Percentiles rank a stretch among this genome's conserved stretches.
These are phyloP conservation scores for Phasianus colchicus DNA, from an alignment of 2,113 vertebrate genomes.

Conservation along the genomic window DNA sequence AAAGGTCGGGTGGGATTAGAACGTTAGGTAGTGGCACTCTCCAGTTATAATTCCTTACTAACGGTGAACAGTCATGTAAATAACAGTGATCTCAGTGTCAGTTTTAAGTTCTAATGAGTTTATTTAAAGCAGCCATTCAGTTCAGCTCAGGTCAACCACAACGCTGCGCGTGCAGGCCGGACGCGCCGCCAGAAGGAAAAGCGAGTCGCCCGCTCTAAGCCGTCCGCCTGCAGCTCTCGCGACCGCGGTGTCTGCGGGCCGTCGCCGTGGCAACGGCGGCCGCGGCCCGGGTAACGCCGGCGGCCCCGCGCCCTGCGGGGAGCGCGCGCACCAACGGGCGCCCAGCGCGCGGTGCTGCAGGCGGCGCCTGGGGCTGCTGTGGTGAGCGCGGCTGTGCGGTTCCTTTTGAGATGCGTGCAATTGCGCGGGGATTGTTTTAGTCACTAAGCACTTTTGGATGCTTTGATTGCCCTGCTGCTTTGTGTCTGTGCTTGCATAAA, in stretches of 20 bases:
- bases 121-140: not conserved
- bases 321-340: no score
- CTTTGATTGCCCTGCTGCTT: not conserved
- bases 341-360: no score
- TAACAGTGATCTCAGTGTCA: not conserved
- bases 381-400: not conserved
- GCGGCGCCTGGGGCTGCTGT: no score
- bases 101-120: not conserved
- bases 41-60: not conserved
- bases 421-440: not conserved
- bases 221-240: not conserved
- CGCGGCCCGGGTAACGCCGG: no score
- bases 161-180: rapidly evolving
- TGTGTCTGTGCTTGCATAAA: not conserved
- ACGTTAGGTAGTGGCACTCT: not conserved
- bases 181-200: not conserved
- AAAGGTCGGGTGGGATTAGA: not conserved
- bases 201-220: not conserved
- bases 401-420: not conserved
- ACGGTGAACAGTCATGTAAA: not conserved
- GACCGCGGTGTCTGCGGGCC: not conserved
- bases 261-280: no score
- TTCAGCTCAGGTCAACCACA: not conserved
- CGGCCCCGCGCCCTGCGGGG: no score
- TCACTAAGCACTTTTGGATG: not conserved